Conservation (phyloP, 2,797 vertebrate species). For the Echeneis naucrates region DNA sequence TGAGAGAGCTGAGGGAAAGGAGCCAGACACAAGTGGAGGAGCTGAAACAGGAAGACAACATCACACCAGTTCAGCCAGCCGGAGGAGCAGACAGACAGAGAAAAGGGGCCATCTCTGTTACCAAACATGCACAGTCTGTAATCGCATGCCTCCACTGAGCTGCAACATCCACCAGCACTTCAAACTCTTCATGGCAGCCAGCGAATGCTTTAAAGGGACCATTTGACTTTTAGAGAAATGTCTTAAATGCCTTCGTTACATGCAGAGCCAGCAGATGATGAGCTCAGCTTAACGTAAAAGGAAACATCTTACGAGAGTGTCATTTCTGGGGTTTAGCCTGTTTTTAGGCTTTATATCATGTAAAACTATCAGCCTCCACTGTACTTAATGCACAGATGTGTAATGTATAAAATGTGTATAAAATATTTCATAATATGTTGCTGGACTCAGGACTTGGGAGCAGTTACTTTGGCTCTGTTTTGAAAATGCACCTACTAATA, state of each 20-base stretch:
- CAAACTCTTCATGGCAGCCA: conserved; percentile 14
- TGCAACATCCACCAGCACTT: conserved; percentile 14
- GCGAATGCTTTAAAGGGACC: background rate
- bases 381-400: background rate
- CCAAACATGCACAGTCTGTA: conserved; percentile 64
- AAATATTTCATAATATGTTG: background rate
- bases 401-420: background rate
- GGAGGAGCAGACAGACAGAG: conserved; percentile 55
- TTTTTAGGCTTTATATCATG: background rate
- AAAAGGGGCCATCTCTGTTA: conserved; percentile 63
- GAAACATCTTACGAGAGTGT: background rate
- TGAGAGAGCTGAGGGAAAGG: conserved; percentile 53
- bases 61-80: conserved; percentile 59
- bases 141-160: conserved; percentile 54
- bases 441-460: background rate
- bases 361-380: background rate
- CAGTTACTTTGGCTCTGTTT: background rate
- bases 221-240: background rate
- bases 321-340: background rate
- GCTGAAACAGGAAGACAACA: conserved; percentile 73
- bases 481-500: background rate
- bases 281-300: background rate
- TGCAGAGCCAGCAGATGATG: background rate
- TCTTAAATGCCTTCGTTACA: rapidly evolving
- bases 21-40: conserved; percentile 69